Evolutionary conservation across 2,797 vertebrate species (phyloP), one percentile per base, ranked within the genome.

Genomic region (Trachurus trachurus): DNA sequence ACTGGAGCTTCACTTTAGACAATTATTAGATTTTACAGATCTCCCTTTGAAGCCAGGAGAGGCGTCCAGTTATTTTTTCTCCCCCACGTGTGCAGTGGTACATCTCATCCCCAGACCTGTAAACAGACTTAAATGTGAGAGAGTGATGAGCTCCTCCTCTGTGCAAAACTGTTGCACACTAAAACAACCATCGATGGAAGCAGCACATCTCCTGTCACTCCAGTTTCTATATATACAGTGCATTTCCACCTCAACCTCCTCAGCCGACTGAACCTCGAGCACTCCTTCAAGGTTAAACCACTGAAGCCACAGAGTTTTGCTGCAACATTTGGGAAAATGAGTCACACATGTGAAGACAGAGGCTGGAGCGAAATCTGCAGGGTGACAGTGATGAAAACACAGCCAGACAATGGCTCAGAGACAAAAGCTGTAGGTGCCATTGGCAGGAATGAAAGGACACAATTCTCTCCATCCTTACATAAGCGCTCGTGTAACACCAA

Each of bases 331-430:
- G 62, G 63, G 78, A 62, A 62, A 80, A 76, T 74, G 72, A 87
- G 56, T 79, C 69, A 60, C 17, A 45, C 66, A 68, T 45, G 52
- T 31, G 64, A 79, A 81, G 71, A 75, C 59, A 40, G 45, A 40
- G 68, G 59, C 42, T 59, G 60, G 72, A 62, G 73, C 60, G 62
- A 64, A 80, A 78, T 70, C 56, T 72, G 19, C 54, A 65, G 63
- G 64, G 37, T 74, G 86, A 84, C 78, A 81, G 80, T 85, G 88
- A 87, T 62, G 68, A 74, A 89, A 87, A 93, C 65, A 42, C 64
- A 82, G 69, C 13, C 49, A 72, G 87, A 87, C 84, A 76, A 73
- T 66, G 40, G 73, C 79, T 82, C 17, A 13, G 39, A 89, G 87
- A 87, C 79, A 66, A 77, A 85, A 56, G 66, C 68, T 78, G 70